Evolutionary conservation across 2,888 invertebrate species (phyloP).

Genomic region (Stenodera caucasica): DNA sequence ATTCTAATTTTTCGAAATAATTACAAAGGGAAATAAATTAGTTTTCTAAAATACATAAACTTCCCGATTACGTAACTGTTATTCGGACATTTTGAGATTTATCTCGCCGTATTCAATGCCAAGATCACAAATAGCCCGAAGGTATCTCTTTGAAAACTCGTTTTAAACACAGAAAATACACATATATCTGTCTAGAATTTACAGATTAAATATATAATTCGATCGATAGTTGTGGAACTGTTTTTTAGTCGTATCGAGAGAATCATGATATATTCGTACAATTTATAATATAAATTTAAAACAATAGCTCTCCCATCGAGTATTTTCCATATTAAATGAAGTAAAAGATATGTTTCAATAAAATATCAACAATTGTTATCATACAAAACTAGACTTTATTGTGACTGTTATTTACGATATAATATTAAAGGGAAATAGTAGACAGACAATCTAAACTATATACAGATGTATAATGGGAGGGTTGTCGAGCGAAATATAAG

Average conservation of each 20-base stretch:
- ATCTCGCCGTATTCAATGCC: not conserved
- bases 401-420: not conserved
- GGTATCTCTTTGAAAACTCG: no score
- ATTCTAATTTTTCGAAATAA: no score
- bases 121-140: not conserved
- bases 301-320: not conserved
- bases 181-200: no score
- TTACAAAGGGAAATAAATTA: no score
- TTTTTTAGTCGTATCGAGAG: not conserved
- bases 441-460: not conserved
- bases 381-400: not conserved
- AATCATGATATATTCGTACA: not conserved
- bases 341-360: not conserved
- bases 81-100: not conserved
- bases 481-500: not conserved
- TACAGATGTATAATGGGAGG: no score
- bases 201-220: no score
- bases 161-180: no score
- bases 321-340: not conserved
- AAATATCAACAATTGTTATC: conserved; percentile 1
- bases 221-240: no score
- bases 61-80: not conserved
- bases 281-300: conserved; percentile 1
- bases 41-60: no score
- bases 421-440: not conserved